A percentile compares a stretch with the other conserved stretches of the same genome.
phyloP scores from a whole-genome alignment of 2,888 invertebrate species.

The Opisthograptis luteolata region DNA sequence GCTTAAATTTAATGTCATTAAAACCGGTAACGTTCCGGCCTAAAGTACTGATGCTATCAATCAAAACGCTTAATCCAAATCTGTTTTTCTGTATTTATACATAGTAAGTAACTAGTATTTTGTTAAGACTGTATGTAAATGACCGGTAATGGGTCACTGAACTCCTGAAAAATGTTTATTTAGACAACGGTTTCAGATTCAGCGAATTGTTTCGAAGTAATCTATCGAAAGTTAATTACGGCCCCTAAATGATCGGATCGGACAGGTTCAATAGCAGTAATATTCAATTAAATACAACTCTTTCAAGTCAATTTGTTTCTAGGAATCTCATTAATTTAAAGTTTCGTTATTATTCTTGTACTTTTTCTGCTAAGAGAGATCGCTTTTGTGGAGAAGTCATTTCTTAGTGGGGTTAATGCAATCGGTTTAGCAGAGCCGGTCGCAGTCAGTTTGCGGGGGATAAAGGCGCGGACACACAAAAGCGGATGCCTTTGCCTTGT shows the following conservation, averaged over 20 bases:
- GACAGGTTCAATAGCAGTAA: conserved; percentile 3
- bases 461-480: conserved; percentile 68
- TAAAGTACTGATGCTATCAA: too few species aligned
- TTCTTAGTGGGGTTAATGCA: conserved; percentile 60
- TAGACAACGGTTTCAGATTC: conserved; percentile 1
- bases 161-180: too few species aligned
- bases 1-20: too few species aligned
- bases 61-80: too few species aligned
- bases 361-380: conserved; percentile 4
- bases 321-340: conserved; percentile 6
- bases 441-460: conserved; percentile 61
- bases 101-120: too few species aligned
- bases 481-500: conserved; percentile 56
- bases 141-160: too few species aligned
- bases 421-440: conserved; percentile 58
- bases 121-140: too few species aligned
- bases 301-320: conserved; percentile 1
- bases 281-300: not conserved
- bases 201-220: conserved; percentile 1
- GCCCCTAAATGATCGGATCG: not conserved
- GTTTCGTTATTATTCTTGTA: not conserved
- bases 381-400: conserved; percentile 38
- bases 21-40: too few species aligned
- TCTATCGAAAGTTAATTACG: conserved; percentile 11
- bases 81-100: too few species aligned